These are phyloP conservation scores for Tetragonula clypearis DNA, from an alignment of 1,140 invertebrate genomes.

Conservation along the genomic window DNA sequence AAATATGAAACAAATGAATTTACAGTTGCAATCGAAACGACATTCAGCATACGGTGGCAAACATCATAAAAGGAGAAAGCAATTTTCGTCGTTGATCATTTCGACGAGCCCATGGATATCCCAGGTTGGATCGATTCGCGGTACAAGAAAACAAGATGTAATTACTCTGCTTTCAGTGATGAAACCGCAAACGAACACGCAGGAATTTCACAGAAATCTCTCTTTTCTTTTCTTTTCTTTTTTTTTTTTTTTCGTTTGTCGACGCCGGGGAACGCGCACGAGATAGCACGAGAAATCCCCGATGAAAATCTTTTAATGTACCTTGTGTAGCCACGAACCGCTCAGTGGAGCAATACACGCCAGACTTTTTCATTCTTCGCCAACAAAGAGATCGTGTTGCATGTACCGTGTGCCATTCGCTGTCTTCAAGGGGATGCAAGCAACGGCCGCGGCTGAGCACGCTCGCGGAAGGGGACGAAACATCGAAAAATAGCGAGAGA, in stretches of 20 bases:
- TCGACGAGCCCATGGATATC: neutral
- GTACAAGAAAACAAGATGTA: constrained; percentile 18
- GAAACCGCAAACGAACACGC: constrained; percentile 10
- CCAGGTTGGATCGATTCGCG: neutral
- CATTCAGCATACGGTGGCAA: too few species aligned
- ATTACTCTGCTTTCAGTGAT: constrained; percentile 22
- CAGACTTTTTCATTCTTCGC: constrained; percentile 54
- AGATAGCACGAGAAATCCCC: constrained; percentile 28
- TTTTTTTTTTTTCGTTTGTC: neutral
- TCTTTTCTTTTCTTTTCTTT: neutral
- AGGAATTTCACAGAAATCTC: constrained; percentile 4
- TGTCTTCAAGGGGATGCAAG: constrained; percentile 35
- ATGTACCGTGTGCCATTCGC: constrained; percentile 24
- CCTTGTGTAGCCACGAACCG: constrained; percentile 39
- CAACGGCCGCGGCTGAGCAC: neutral
- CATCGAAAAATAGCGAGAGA: constrained; percentile 27
- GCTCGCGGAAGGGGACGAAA: constrained; percentile 10
- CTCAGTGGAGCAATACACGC: constrained; percentile 39
- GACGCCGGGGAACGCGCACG: constrained; percentile 6
- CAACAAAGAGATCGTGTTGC: constrained; percentile 48
- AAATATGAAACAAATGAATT: too few species aligned
- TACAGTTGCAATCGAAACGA: too few species aligned
- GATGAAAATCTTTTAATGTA: constrained; percentile 52
- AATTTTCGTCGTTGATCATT: too few species aligned
- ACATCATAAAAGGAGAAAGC: neutral